These are phyloP conservation scores for Catocala sponsa DNA, from an alignment of 2,888 invertebrate genomes.

Conservation along the genomic window DNA sequence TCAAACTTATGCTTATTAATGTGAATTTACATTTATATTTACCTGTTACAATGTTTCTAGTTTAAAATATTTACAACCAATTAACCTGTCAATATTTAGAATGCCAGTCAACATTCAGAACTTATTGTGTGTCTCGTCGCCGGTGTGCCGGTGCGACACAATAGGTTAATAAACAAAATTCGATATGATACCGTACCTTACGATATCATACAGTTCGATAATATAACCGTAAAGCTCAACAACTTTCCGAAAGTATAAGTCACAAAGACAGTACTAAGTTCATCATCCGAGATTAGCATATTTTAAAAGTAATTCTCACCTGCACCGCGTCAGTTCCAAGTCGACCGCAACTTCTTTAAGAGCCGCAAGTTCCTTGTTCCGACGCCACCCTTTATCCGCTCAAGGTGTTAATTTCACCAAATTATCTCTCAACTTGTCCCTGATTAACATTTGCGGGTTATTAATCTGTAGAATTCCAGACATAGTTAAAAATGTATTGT, in stretches of 20 bases:
- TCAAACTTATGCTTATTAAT: no score
- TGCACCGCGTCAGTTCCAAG: conserved; percentile 54
- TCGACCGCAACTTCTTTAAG: conserved; percentile 43
- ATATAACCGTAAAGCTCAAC: conserved; percentile 27
- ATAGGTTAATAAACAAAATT: no score
- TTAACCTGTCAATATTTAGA: no score
- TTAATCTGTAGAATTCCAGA: no score
- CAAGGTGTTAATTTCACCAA: conserved; percentile 52
- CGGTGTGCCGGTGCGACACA: no score
- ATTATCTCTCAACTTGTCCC: conserved; percentile 42
- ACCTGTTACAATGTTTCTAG: no score
- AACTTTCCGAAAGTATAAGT: conserved; percentile 41
- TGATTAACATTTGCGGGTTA: conserved; percentile 36
- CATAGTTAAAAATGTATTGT: no score
- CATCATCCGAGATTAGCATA: conserved; percentile 65
- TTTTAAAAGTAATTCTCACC: conserved; percentile 74
- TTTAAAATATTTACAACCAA: no score
- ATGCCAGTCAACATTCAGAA: no score
- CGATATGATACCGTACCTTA: not conserved
- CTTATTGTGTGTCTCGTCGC: no score
- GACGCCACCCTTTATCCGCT: conserved; percentile 22
- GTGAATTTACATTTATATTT: no score
- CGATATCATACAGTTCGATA: not conserved
- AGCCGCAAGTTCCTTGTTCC: conserved; percentile 29
- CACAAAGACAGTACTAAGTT: conserved; percentile 41